Evolutionary conservation across 35 echinoderm and acorn worm genomes (phyloP), one percentile per base, ranked within the genome.

Genomic region (Ophiothrix spiculata): DNA sequence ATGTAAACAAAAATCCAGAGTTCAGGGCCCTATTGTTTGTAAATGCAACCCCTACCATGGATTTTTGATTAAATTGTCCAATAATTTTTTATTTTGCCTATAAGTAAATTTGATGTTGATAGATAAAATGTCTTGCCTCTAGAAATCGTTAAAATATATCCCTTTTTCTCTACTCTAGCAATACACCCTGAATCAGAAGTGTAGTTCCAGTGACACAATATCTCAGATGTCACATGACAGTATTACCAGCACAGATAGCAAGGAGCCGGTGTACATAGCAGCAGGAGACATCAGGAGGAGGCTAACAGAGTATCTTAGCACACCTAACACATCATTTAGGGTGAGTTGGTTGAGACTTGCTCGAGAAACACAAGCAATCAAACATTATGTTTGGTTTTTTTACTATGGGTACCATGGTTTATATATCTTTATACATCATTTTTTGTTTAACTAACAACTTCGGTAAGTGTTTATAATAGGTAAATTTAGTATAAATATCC

Each of bases 161-260:
- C 32, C 0, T 17, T 84, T 60, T 34, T 82, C 38, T 64, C n/a
- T 69, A 0, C 79, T 82, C 32, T 35, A 99, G 96, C 92, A 94
- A 89, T 99, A 99, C 60, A 90, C 75, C 33, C 89, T 91, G 80
- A 91, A 84, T 35, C 89, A 94, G 64, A 91, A 90, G 80, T 88
- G 85, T 11, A 94, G 82, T 35, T 94, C 96, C 29, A 99, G 96
- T 63, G 96, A 99, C 78, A 94, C 88, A 25, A 94, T 99, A 77
- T 99, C 96, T 0, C 96, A 99, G 86, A 80, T 99, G 63, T 99
- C 96, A 25, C 96, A 99, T 81, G 96, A 99, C 39, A 99, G 96
- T 75, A 91, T 79, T 13, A 88, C 96, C 2, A 99, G 96, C 86
- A 88, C 89, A 0, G 94, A 97, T 64, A 97, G 94, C 80, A 94